phyloP scores from a whole-genome alignment of 2,888 invertebrate species.

The Drosophila imparisetae region DNA sequence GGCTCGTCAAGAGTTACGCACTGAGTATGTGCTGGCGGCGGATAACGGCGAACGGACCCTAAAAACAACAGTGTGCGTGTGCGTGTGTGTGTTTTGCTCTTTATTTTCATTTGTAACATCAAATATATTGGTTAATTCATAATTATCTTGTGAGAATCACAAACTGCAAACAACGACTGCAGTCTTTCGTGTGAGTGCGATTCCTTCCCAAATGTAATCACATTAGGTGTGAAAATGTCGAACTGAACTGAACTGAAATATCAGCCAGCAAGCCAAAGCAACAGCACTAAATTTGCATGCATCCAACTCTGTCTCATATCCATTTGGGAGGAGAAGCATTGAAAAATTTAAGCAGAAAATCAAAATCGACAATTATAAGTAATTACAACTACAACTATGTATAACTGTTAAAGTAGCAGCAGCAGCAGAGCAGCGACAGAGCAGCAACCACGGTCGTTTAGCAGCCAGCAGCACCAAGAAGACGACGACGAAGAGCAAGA shows the following conservation, averaged over 20 bases:
- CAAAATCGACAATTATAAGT: slow-evolving; percentile 52
- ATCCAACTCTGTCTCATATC: slow-evolving; percentile 43
- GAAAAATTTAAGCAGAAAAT: slow-evolving; percentile 24
- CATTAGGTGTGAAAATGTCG: slow-evolving; percentile 45
- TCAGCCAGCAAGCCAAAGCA: slow-evolving; percentile 27
- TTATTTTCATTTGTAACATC: slow-evolving; percentile 59
- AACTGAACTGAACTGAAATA: slow-evolving; percentile 52
- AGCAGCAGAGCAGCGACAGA: slow-evolving; percentile 43
- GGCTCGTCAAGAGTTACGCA: slow-evolving; percentile 61
- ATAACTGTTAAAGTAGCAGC: slow-evolving; percentile 41
- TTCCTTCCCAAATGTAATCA: slow-evolving; percentile 28
- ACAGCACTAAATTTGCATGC: slow-evolving; percentile 34
- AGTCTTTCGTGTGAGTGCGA: slow-evolving; percentile 48
- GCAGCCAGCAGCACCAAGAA: slow-evolving; percentile 53
- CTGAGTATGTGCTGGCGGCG: slow-evolving; percentile 61
- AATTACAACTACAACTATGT: slow-evolving; percentile 54
- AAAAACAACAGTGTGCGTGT: slow-evolving; percentile 53
- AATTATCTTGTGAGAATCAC: slow-evolving; percentile 37
- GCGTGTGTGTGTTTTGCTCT: slow-evolving; percentile 49
- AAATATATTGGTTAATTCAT: slow-evolving; percentile 57
- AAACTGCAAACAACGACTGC: slow-evolving; percentile 30
- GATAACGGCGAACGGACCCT: slow-evolving; percentile 55
- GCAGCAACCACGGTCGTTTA: slow-evolving; percentile 63
- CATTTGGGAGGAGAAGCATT: slow-evolving; percentile 22
- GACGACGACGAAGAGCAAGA: slow-evolving; percentile 55